Base-by-base conservation (phyloP, 2,888 invertebrate species). In the Acrobasis suavella region DNA sequence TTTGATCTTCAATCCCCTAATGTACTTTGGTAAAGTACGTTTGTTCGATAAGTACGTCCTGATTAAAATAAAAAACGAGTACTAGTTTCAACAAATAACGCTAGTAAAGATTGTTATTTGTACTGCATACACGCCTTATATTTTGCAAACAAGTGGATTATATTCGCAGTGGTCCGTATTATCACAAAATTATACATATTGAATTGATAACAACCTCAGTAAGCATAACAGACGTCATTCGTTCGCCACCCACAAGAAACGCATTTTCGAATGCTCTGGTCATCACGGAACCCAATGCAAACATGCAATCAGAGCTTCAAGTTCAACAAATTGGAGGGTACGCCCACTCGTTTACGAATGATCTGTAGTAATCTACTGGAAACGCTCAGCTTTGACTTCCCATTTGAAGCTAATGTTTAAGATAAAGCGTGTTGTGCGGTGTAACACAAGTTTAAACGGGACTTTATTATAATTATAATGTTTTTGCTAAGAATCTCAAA, bases 291-390 rank as follows among this genome's bases (percentile, higher is more conserved):
- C 78, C 81, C 77, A 80, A 74, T 77, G 77, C 79, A 84, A 86
- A 86, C 82, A 83, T 80, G 81, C 82, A 81, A 83, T 85, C 85
- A 79, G 84, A 80, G 83, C 75, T 78, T 76, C 78, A 81, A 82
- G 80, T 81, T 83, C 83, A 85, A 86, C 87, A 86, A 86, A 87
- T 86, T 86, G 85, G 76, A 80, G 79, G 77, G 77, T 67, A 75
- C 87, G 82, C 86, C 87, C 78, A 82, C 86, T 83, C 81, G 80
- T 83, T 82, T 80, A 72, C 76, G 68, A 68, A 70, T 67, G 66
- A 65, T 66, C 65, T 55, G 61, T 60, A 59, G 63, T 64, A 62
- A 65, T 60, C 65, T 59, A 63, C 75, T 74, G 70, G 73, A 73
- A 56, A 56, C 42, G 56, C 16, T 56, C 22, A 56, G 56, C 56